These are phyloP conservation scores for Piprites chloris DNA, from an alignment of 2,113 vertebrate genomes.

Conservation along the genomic window DNA sequence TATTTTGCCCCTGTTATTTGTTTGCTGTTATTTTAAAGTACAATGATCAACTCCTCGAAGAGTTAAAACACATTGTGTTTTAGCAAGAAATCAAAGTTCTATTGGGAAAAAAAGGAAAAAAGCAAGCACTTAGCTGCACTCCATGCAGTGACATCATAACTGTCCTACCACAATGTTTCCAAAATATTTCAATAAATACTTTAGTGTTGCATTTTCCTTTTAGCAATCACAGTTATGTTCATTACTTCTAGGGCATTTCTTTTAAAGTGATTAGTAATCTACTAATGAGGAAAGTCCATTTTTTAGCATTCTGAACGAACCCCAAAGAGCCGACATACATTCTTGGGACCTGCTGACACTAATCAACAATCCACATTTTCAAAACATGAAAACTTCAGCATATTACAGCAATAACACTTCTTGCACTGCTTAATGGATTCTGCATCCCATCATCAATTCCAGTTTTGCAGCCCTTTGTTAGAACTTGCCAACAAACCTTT, in stretches of 20 bases:
- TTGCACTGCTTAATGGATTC: background rate
- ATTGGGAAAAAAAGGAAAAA: background rate
- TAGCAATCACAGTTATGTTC: background rate
- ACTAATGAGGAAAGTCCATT: constrained; percentile 24
- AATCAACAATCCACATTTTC: constrained; percentile 12
- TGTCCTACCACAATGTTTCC: background rate
- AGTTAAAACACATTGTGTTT: constrained; percentile 35
- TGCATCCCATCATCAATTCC: background rate
- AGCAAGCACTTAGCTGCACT: background rate
- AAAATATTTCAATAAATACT: background rate
- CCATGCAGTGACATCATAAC: background rate
- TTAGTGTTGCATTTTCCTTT: constrained; percentile 1
- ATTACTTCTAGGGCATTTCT: background rate
- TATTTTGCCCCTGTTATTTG: constrained; percentile 31
- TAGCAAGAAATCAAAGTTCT: constrained; percentile 47
- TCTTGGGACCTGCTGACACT: constrained; percentile 18
- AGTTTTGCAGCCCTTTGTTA: background rate
- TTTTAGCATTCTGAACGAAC: constrained; percentile 47
- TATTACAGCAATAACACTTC: background rate
- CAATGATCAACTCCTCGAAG: background rate
- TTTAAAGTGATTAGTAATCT: constrained; percentile 36
- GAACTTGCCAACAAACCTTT: background rate
- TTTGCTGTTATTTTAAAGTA: background rate
- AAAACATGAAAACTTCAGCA: constrained; percentile 31
- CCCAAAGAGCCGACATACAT: background rate